phyloP scores from a whole-genome alignment of 2,797 vertebrate genomes.

The Distichodus sexfasciatus region DNA sequence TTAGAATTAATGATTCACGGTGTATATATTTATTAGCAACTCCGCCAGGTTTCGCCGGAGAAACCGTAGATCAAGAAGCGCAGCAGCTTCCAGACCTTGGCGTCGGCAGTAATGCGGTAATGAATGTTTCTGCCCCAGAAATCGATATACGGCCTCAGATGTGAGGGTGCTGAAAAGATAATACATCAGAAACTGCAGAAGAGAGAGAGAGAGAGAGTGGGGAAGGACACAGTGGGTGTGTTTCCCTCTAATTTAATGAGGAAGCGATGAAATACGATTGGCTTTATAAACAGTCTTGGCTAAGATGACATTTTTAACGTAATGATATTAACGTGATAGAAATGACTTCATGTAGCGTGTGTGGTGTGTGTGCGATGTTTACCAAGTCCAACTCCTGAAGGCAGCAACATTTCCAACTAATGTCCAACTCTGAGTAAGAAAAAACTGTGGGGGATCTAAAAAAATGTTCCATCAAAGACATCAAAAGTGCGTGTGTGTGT shows the following conservation, averaged over 20 bases:
- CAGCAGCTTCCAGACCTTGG: not conserved
- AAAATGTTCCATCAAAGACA: no score
- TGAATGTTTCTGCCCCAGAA: slow-evolving; percentile 32
- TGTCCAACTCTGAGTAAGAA: no score
- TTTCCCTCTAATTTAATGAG: slow-evolving; percentile 10
- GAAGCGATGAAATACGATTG: slow-evolving; percentile 34
- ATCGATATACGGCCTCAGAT: slow-evolving; percentile 36
- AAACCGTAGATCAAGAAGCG: slow-evolving; percentile 14
- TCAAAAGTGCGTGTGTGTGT: slow-evolving; percentile 4
- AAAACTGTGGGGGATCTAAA: no score
- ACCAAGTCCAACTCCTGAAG: no score
- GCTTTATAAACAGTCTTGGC: slow-evolving; percentile 14
- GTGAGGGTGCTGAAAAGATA: slow-evolving; percentile 18
- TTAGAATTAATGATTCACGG: slow-evolving; percentile 41
- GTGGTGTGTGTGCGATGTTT: no score
- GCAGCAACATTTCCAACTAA: no score
- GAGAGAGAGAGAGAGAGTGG: not conserved
- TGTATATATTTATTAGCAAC: slow-evolving; percentile 47
- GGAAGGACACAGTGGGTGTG: no score
- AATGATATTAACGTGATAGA: slow-evolving; percentile 11
- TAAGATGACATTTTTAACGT: slow-evolving; percentile 28
- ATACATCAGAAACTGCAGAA: slow-evolving; percentile 10
- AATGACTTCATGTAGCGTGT: not conserved
- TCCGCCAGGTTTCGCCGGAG: slow-evolving; percentile 10
- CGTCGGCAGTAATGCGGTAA: slow-evolving; percentile 5